Conservation (phyloP, 2,797 vertebrate genomes). For the Craterocephalus amniculus region DNA sequence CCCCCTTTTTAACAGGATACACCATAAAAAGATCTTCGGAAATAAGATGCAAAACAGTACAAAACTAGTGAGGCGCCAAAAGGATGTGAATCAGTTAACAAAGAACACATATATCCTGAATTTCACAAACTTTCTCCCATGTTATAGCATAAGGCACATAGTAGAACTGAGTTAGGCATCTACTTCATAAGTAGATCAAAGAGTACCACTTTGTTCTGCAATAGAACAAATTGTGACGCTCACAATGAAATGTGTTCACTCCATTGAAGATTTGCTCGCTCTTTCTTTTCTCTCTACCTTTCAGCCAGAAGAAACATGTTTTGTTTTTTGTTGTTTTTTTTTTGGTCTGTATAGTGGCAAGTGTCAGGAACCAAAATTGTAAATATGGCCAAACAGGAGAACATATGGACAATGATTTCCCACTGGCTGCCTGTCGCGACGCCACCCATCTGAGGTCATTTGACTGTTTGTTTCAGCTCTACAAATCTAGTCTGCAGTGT, state of each 20-base stretch:
- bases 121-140: constrained; percentile 99
- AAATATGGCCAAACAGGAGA: constrained; percentile 82
- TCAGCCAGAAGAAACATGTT: constrained; percentile 90
- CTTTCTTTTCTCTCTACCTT: constrained; percentile 72
- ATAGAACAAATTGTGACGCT: constrained; percentile 95
- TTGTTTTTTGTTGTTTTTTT: neutral
- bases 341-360: constrained; percentile 97
- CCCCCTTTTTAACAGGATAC: constrained; percentile 95
- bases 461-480: constrained; percentile 66
- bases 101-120: constrained; percentile 99
- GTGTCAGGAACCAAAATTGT: constrained; percentile 89
- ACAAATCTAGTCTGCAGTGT: constrained; percentile 61
- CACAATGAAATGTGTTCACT: constrained; percentile 86
- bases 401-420: constrained; percentile 72
- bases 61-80: constrained; percentile 99
- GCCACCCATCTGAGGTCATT: constrained; percentile 75
- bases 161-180: constrained; percentile 99
- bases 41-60: constrained; percentile 99
- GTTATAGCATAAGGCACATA: constrained; percentile 99
- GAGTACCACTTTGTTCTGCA: constrained; percentile 96
- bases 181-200: constrained; percentile 94
- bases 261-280: constrained; percentile 86
- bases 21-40: constrained; percentile 99
- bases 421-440: constrained; percentile 68
- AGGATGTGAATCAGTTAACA: constrained; percentile 98